phyloP scores from a whole-genome alignment of 2,888 invertebrate genomes.

The Acanthosepion esculentum region DNA sequence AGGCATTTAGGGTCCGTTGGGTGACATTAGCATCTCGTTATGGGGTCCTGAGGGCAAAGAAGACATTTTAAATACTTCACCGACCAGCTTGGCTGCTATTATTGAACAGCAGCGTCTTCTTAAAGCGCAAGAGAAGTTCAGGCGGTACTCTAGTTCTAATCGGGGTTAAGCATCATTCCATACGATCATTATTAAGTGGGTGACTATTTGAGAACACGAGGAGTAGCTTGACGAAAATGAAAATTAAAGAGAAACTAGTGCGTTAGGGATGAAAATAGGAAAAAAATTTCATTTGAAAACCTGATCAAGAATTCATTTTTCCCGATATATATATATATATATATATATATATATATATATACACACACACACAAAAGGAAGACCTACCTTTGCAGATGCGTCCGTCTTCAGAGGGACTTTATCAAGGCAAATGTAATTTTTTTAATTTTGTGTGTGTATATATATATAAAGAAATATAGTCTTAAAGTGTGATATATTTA shows the following conservation, averaged over 20 bases:
- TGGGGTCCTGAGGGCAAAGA: neutral
- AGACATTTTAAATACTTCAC: neutral
- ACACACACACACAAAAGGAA: neutral
- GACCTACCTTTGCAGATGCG: no score
- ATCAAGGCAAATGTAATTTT: no score
- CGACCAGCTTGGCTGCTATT: neutral
- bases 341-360: conserved; percentile 25
- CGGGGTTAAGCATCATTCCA: neutral
- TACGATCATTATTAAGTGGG: neutral
- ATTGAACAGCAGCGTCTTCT: neutral
- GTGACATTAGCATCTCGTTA: neutral
- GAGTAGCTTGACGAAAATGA: neutral
- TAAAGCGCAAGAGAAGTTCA: neutral
- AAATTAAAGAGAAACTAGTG: neutral
- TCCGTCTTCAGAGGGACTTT: no score
- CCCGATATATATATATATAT: neutral
- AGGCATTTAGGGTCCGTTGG: neutral
- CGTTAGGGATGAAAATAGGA: no score
- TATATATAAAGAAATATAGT: no score
- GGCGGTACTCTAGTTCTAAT: neutral
- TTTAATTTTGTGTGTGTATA: no score
- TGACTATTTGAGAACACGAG: neutral
- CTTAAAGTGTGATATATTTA: no score
- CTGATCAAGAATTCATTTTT: no score
- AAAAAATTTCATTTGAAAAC: no score